These are phyloP conservation scores for Notothenia coriiceps DNA, from an alignment of 2,113 vertebrate genomes.

Conservation along the genomic window DNA sequence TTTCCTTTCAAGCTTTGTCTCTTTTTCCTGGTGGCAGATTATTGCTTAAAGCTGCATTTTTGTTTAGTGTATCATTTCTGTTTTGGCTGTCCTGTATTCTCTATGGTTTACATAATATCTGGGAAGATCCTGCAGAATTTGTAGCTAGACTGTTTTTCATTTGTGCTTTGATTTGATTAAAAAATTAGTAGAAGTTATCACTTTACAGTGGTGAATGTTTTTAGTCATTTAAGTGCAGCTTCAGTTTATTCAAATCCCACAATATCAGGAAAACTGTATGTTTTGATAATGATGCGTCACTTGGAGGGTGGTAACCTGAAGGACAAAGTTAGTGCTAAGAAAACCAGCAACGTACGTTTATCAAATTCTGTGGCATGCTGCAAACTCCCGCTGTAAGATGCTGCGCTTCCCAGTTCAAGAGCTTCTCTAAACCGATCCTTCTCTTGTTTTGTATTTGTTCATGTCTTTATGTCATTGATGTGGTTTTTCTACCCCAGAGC, in stretches of 20 bases:
- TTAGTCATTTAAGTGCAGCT: background rate
- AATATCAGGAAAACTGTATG: constrained; percentile 2
- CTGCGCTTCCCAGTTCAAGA: constrained; percentile 27
- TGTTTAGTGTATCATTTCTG: constrained; percentile 33
- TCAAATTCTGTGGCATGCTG: constrained; percentile 17
- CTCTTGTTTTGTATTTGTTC: constrained; percentile 74
- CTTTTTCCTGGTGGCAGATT: constrained; percentile 32
- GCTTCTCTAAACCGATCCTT: constrained; percentile 71
- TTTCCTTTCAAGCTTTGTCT: constrained; percentile 26
- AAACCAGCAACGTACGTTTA: background rate
- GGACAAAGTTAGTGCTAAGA: background rate
- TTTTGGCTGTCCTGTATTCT: constrained; percentile 36
- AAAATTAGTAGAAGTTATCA: background rate
- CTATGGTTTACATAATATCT: constrained; percentile 22
- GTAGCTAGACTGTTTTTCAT: constrained; percentile 1
- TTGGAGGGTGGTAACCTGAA: background rate
- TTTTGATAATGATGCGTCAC: background rate
- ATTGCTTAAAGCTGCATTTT: constrained; percentile 53
- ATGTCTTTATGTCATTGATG: constrained; percentile 80
- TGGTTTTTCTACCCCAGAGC: constrained; percentile 96
- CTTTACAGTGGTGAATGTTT: background rate
- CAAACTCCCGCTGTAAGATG: constrained; percentile 2
- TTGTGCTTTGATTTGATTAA: background rate
- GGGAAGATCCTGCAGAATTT: constrained; percentile 25
- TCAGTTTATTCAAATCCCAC: background rate